Evolutionary conservation across 2,888 invertebrate species (phyloP).

Genomic region (Phymatocera aterrima): DNA sequence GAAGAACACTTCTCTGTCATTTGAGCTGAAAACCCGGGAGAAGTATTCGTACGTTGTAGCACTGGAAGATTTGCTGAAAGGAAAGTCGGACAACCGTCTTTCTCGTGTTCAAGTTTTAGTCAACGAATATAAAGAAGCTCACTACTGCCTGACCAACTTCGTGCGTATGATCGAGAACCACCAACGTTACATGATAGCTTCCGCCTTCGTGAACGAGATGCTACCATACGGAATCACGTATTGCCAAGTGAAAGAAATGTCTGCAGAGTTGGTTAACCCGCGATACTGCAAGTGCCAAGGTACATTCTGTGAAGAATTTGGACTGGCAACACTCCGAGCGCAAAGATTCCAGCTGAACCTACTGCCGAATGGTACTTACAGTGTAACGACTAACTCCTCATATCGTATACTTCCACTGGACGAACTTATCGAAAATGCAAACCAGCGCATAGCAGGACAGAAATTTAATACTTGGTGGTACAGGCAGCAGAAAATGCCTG

Average conservation of each 20-base stretch:
- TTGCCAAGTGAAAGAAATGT: conserved; percentile 23
- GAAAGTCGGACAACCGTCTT: conserved; percentile 10
- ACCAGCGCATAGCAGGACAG: conserved; percentile 17
- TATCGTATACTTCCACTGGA: neutral
- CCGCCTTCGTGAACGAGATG: neutral
- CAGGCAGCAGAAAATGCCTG: conserved; percentile 14
- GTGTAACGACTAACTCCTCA: neutral
- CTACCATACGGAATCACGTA: conserved; percentile 7
- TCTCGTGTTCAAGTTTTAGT: neutral
- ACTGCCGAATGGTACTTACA: conserved; percentile 8
- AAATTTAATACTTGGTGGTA: conserved; percentile 42
- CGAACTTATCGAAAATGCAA: conserved; percentile 3
- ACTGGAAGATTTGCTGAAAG: neutral
- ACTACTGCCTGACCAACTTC: conserved; percentile 28
- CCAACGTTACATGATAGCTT: conserved; percentile 25
- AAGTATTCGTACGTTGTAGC: conserved; percentile 22
- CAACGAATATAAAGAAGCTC: conserved; percentile 4
- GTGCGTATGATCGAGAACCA: conserved; percentile 23
- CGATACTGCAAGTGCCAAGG: conserved; percentile 40
- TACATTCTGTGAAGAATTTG: conserved; percentile 36
- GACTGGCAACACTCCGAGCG: conserved; percentile 17
- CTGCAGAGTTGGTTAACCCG: conserved; percentile 5
- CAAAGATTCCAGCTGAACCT: conserved; percentile 19
- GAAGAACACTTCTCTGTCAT: neutral
- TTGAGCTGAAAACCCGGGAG: neutral